Conservation (phyloP, 2,113 vertebrate genomes). For the Pungitius pungitius region DNA sequence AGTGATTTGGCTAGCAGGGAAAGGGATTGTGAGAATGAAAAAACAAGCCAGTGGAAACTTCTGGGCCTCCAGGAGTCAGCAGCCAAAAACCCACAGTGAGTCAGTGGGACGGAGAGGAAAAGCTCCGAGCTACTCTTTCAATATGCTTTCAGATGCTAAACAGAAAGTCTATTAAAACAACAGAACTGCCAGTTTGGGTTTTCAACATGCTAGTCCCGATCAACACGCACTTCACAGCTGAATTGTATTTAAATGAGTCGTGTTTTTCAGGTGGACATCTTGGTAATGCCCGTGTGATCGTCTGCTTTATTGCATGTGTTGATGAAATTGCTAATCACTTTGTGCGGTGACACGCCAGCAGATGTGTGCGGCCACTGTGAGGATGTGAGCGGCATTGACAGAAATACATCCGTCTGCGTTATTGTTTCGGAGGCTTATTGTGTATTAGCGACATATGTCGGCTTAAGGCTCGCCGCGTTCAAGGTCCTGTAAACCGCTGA, state of each 20-base stretch:
- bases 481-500: slow-evolving; percentile 65
- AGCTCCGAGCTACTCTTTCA: slow-evolving; percentile 65
- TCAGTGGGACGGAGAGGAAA: slow-evolving; percentile 71
- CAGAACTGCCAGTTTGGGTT: slow-evolving; percentile 37
- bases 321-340: slow-evolving; percentile 70
- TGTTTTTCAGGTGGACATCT: slow-evolving; percentile 25
- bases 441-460: slow-evolving; percentile 62
- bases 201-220: slow-evolving; percentile 32
- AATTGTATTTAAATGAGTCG: slow-evolving; percentile 38
- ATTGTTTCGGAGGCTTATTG: slow-evolving; percentile 49
- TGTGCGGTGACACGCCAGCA: slow-evolving; percentile 53
- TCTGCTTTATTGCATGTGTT: slow-evolving; percentile 56
- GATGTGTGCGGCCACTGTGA: slow-evolving; percentile 38
- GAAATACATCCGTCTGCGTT: slow-evolving; percentile 57
- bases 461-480: slow-evolving; percentile 61
- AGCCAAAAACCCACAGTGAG: slow-evolving; percentile 73
- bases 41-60: slow-evolving; percentile 79
- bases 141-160: slow-evolving; percentile 67
- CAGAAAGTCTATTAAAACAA: slow-evolving; percentile 66
- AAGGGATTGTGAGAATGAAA: slow-evolving; percentile 78
- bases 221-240: slow-evolving; percentile 28
- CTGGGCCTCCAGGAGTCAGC: slow-evolving; percentile 76
- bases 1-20: slow-evolving; percentile 78
- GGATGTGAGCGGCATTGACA: slow-evolving; percentile 46
- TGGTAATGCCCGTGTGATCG: slow-evolving; percentile 27